A percentile compares a stretch with the other conserved stretches of the same genome.
phyloP scores from a whole-genome alignment of 1,140 invertebrate species.

The Patella vulgata region DNA sequence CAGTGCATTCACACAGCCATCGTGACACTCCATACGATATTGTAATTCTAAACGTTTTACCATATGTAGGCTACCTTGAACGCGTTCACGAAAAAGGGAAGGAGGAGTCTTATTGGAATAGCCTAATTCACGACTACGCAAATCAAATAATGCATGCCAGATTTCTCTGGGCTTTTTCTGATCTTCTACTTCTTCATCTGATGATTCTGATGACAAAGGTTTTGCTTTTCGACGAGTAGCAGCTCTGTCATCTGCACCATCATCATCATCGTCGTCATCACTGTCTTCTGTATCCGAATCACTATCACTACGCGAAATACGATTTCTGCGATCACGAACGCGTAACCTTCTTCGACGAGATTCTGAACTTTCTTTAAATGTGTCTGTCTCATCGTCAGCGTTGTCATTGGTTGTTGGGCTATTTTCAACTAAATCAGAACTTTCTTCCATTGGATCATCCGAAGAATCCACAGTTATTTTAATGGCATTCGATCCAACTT shows the following conservation, averaged over 20 bases:
- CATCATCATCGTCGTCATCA: slow-evolving; percentile 57
- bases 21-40: slow-evolving; percentile 81
- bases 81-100: slow-evolving; percentile 75
- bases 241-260: slow-evolving; percentile 13
- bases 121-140: slow-evolving; percentile 56
- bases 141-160: slow-evolving; percentile 72
- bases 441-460: neutral
- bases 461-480: slow-evolving; percentile 1
- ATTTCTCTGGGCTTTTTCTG: slow-evolving; percentile 72
- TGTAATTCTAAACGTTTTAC: slow-evolving; percentile 85
- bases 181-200: slow-evolving; percentile 21
- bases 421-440: neutral
- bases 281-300: slow-evolving; percentile 52
- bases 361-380: slow-evolving; percentile 7
- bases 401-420: slow-evolving; percentile 33
- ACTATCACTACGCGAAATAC: neutral
- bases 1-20: slow-evolving; percentile 91
- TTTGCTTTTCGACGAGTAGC: slow-evolving; percentile 6
- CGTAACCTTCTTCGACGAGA: neutral
- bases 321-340: no score
- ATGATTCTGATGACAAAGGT: slow-evolving; percentile 18
- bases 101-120: slow-evolving; percentile 45
- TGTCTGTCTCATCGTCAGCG: slow-evolving; percentile 36
- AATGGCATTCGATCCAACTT: slow-evolving; percentile 21
- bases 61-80: slow-evolving; percentile 83